phyloP scores from a whole-genome alignment of 2,888 invertebrate genomes.

The Phyllotreta striolata region DNA sequence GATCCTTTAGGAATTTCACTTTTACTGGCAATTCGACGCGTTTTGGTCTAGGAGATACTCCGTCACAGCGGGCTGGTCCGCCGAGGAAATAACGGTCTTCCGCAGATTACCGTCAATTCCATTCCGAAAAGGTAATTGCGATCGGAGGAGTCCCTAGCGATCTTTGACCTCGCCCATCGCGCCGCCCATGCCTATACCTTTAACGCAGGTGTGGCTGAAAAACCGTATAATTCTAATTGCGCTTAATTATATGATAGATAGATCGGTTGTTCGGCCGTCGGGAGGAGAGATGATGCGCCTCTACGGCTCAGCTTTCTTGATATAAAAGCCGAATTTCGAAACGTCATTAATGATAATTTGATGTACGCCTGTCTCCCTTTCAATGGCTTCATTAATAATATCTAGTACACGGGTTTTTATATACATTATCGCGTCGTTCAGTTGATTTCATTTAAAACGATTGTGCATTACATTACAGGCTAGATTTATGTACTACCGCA shows the following conservation, averaged over 20 bases:
- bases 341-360: slow-evolving; percentile 35
- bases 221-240: slow-evolving; percentile 56
- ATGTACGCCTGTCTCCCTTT: slow-evolving; percentile 26
- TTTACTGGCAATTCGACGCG: not conserved
- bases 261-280: slow-evolving; percentile 16
- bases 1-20: not conserved
- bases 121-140: slow-evolving; percentile 3
- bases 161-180: slow-evolving; percentile 8
- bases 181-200: slow-evolving; percentile 13
- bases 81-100: slow-evolving; percentile 3
- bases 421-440: no score
- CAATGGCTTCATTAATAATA: slow-evolving; percentile 35
- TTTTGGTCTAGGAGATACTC: not conserved
- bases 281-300: no score
- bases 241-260: slow-evolving; percentile 55
- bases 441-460: no score
- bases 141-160: not conserved
- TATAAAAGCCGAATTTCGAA: slow-evolving; percentile 46
- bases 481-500: no score
- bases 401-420: slow-evolving; percentile 2
- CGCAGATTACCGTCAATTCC: slow-evolving; percentile 7
- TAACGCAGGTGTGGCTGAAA: slow-evolving; percentile 55
- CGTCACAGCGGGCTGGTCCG: not conserved
- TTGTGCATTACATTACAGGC: no score
- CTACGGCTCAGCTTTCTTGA: slow-evolving; percentile 48